Conservation (phyloP, 2,888 invertebrate genomes). For the Chrysolina oricalcia region DNA sequence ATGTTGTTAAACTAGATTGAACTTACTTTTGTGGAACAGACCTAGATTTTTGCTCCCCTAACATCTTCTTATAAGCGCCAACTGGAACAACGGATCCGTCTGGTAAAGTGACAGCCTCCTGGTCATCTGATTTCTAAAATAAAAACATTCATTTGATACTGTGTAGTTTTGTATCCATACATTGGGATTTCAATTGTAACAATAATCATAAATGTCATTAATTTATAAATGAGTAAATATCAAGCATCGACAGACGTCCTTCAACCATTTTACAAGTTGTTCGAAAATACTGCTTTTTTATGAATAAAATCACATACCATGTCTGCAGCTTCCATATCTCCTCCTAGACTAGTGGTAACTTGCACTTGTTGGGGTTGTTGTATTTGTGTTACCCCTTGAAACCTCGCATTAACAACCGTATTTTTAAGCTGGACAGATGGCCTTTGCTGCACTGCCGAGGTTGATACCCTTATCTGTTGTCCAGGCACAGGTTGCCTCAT, state of each 20-base stretch:
- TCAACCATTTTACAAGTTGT: no score
- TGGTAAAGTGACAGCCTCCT: conserved; percentile 59
- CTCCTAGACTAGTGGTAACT: conserved; percentile 38
- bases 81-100: conserved; percentile 61
- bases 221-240: no score
- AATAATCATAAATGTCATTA: no score
- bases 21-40: conserved; percentile 46
- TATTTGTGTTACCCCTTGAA: conserved; percentile 24
- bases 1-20: not conserved
- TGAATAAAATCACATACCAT: conserved; percentile 37
- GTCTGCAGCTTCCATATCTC: conserved; percentile 41
- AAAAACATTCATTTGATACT: conserved; percentile 4
- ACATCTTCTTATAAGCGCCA: conserved; percentile 61
- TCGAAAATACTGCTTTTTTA: no score
- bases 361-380: conserved; percentile 37
- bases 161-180: no score
- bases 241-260: no score
- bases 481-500: conserved; percentile 27
- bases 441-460: conserved; percentile 33
- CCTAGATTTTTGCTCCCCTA: conserved; percentile 59
- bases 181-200: no score
- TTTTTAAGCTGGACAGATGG: conserved; percentile 14
- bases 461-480: conserved; percentile 31
- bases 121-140: conserved; percentile 51
- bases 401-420: conserved; percentile 32